Evolutionary conservation across 2,797 vertebrate species (phyloP).

Genomic region (Xenops minutus): DNA sequence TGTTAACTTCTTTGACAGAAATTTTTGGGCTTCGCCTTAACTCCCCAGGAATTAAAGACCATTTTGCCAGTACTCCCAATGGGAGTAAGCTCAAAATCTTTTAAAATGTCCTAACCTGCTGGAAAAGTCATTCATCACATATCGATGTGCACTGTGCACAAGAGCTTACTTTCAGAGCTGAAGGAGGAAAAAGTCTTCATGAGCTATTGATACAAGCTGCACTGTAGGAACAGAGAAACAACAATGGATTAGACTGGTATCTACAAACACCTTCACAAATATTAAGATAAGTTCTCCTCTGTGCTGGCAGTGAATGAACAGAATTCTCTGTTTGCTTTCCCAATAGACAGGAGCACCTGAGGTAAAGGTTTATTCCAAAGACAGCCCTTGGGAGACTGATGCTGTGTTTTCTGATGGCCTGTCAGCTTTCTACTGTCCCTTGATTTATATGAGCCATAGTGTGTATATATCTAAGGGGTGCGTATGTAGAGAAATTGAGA

Average conservation of each 20-base stretch:
- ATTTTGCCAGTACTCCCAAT: neutral
- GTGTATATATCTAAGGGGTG: constrained; percentile 24
- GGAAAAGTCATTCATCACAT: neutral
- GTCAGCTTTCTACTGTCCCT: neutral
- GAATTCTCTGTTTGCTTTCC: constrained; percentile 11
- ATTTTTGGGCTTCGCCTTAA: neutral
- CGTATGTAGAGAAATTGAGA: constrained; percentile 3
- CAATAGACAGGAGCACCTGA: neutral
- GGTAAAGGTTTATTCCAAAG: neutral
- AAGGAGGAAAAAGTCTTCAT: neutral
- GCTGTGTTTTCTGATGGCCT: neutral
- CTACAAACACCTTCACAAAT: neutral
- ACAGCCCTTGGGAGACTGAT: neutral
- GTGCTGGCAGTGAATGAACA: neutral
- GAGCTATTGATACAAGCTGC: neutral
- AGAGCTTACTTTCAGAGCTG: neutral
- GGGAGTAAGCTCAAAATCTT: neutral
- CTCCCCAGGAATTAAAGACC: neutral
- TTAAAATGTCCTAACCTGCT: neutral
- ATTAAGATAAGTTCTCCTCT: neutral
- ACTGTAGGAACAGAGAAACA: neutral
- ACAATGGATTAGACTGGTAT: neutral
- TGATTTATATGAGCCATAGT: constrained; percentile 5
- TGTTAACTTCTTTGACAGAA: neutral
- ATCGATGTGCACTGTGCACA: neutral